Conservation (phyloP, 1,140 invertebrate species). For the Drosophila athabasca region DNA sequence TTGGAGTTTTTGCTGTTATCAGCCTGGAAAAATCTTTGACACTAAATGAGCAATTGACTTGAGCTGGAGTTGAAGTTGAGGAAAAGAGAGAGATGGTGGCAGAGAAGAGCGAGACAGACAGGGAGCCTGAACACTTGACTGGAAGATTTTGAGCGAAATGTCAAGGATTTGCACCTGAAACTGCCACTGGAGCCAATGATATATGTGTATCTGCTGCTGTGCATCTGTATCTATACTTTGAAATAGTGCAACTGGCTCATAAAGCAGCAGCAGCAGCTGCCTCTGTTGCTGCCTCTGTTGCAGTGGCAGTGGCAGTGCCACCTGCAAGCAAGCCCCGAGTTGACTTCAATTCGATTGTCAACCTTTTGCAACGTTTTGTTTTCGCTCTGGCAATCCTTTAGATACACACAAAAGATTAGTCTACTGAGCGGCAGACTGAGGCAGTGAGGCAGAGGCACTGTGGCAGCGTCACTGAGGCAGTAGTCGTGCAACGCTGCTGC, state of each 20-base stretch:
- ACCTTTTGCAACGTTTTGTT: slow-evolving; percentile 53
- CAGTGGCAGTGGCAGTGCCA: slow-evolving; percentile 21
- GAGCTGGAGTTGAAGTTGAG: slow-evolving; percentile 30
- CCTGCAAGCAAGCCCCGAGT: too few relatives aligned
- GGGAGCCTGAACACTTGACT: slow-evolving; percentile 39
- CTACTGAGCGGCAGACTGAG: slow-evolving; percentile 47
- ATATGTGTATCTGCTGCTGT: slow-evolving; percentile 28
- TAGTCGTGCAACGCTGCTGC: slow-evolving; percentile 32
- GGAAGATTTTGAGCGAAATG: slow-evolving; percentile 35
- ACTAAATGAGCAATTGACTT: slow-evolving; percentile 81
- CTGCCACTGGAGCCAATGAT: slow-evolving; percentile 8
- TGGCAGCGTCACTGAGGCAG: too few relatives aligned
- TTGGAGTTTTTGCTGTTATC: slow-evolving; percentile 56
- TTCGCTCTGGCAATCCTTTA: slow-evolving; percentile 57
- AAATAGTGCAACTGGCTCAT: slow-evolving; percentile 38
- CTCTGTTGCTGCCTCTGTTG: slow-evolving; percentile 16
- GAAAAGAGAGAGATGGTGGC: neutral
- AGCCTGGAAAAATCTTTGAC: slow-evolving; percentile 76
- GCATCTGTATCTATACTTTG: slow-evolving; percentile 42
- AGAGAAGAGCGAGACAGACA: slow-evolving; percentile 4
- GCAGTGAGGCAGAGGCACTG: too few relatives aligned
- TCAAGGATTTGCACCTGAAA: slow-evolving; percentile 56
- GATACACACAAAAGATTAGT: slow-evolving; percentile 71
- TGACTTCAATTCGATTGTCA: slow-evolving; percentile 35
- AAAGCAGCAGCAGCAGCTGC: slow-evolving; percentile 13